Conservation (phyloP, 2,888 invertebrate genomes). For the Caenorhabditis plicata region DNA sequence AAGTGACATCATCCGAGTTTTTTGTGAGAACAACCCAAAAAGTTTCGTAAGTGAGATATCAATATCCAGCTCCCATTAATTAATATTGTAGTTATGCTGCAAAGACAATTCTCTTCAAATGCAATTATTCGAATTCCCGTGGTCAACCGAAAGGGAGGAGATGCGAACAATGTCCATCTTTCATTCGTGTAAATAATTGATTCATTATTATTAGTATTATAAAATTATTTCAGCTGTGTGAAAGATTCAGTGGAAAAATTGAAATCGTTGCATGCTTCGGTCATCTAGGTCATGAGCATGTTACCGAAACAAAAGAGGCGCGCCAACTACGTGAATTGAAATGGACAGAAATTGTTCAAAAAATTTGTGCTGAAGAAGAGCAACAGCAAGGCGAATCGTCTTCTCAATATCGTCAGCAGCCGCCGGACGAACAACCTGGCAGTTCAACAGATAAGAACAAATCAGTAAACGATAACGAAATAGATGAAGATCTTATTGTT, state of each 20-base stretch:
- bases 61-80: neutral
- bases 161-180: slow-evolving; percentile 41
- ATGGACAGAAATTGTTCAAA: slow-evolving; percentile 1
- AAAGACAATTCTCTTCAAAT: slow-evolving; percentile 19
- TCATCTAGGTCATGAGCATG: slow-evolving; percentile 39
- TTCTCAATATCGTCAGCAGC: no score
- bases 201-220: neutral
- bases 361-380: no score
- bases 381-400: no score
- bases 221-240: slow-evolving; percentile 12
- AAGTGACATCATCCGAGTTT: slow-evolving; percentile 14
- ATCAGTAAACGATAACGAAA: no score
- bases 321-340: slow-evolving; percentile 6
- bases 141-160: slow-evolving; percentile 9
- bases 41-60: slow-evolving; percentile 6
- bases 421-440: no score
- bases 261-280: slow-evolving; percentile 45
- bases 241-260: slow-evolving; percentile 22
- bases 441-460: no score
- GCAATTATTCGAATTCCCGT: slow-evolving; percentile 24
- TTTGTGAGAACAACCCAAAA: slow-evolving; percentile 25
- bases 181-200: slow-evolving; percentile 33
- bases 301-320: slow-evolving; percentile 11
- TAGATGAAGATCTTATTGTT: no score
- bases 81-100: slow-evolving; percentile 7